Percentiles rank a stretch among this genome's conserved stretches.
These are phyloP conservation scores for Holothuria leucospilota DNA, from an alignment of 53 echinoderm and acorn worm genomes.

Conservation along the genomic window DNA sequence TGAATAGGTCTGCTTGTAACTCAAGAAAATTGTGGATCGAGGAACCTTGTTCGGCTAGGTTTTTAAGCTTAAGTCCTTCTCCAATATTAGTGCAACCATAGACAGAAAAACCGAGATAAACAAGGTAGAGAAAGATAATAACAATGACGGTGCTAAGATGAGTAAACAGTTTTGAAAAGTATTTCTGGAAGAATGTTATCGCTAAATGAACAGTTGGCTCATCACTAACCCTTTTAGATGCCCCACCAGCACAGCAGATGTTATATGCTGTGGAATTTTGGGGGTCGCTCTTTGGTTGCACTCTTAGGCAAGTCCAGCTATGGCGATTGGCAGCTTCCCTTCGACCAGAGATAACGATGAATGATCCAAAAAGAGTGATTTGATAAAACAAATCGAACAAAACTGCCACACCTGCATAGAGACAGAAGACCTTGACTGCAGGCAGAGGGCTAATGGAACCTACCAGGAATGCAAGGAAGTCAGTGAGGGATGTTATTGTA, in stretches of 20 bases:
- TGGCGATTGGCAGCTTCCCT: constrained; percentile 23
- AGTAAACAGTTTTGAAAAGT: constrained; percentile 57
- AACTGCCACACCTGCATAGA: too few species aligned
- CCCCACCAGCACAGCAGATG: constrained; percentile 26
- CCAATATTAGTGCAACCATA: constrained; percentile 53
- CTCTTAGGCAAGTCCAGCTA: not conserved
- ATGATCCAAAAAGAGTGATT: too few species aligned
- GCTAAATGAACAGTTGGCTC: not conserved
- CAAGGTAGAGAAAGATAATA: constrained; percentile 41
- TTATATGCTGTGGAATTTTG: not conserved
- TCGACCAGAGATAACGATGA: too few species aligned
- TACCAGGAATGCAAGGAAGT: too few species aligned
- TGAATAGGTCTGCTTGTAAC: not conserved
- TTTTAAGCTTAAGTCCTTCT: constrained; percentile 67
- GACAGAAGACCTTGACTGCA: too few species aligned
- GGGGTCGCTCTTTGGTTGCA: not conserved
- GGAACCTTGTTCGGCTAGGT: too few species aligned
- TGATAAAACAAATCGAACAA: too few species aligned
- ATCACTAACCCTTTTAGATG: not conserved
- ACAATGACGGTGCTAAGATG: constrained; percentile 6
- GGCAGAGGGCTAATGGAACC: too few species aligned
- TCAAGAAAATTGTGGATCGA: not conserved
- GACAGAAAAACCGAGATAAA: constrained; percentile 54
- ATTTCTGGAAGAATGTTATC: constrained; percentile 60
- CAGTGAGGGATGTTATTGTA: constrained; percentile 75